Conservation (phyloP, 2,113 vertebrate genomes). For the Australoheros scitulus region DNA sequence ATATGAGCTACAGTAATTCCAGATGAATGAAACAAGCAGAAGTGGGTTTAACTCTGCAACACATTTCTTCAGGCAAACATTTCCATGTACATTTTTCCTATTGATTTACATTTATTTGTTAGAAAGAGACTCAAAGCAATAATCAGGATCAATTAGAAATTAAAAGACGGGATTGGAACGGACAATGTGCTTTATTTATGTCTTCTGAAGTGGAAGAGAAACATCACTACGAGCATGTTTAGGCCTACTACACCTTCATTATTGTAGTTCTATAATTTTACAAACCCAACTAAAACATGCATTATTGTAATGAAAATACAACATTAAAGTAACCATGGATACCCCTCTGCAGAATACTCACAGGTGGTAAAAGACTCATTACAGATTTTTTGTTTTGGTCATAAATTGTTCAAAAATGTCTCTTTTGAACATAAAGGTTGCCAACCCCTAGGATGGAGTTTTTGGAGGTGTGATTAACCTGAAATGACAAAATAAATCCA, state of each 20-base stretch:
- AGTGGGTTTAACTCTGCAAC: background rate
- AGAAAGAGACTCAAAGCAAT: background rate
- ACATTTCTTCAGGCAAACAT: background rate
- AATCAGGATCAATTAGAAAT: background rate
- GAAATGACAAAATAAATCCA: background rate
- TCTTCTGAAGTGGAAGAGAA: background rate
- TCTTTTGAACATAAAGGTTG: background rate
- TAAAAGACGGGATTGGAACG: background rate
- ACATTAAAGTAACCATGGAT: background rate
- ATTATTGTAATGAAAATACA: background rate
- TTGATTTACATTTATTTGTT: background rate
- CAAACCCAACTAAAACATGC: background rate
- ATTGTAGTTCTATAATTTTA: background rate
- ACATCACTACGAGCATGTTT: background rate
- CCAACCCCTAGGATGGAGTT: background rate
- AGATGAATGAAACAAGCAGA: background rate
- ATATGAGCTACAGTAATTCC: too few relatives aligned
- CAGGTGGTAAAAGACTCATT: background rate
- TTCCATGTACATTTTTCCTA: background rate
- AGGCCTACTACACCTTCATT: background rate
- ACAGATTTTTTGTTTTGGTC: background rate
- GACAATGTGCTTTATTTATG: too few relatives aligned
- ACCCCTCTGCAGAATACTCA: background rate
- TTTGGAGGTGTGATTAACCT: background rate
- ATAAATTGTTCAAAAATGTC: background rate